Conservation (phyloP, 2,888 invertebrate genomes). For the Stegana nigrithorax region DNA sequence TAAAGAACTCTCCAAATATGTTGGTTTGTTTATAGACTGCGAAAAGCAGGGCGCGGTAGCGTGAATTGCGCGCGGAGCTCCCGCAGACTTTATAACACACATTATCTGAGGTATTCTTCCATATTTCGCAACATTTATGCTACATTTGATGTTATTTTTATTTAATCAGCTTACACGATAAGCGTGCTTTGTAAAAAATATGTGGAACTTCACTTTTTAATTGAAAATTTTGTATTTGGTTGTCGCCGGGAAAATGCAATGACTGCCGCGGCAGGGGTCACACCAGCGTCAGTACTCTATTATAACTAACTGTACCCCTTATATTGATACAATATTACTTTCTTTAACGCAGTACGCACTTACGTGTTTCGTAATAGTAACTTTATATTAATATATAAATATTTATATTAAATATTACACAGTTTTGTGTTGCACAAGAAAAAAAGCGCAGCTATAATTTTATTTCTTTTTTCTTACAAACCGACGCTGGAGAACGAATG, state of each 20-base stretch:
- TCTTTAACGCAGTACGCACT: no score
- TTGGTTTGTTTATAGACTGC: slow-evolving; percentile 53
- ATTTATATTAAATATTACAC: no score
- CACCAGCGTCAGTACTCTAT: no score
- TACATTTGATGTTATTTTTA: neutral
- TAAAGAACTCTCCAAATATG: slow-evolving; percentile 41
- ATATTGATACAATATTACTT: no score
- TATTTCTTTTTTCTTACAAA: no score
- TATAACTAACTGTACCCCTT: no score
- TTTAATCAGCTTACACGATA: neutral
- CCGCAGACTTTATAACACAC: no score
- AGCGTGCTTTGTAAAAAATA: neutral
- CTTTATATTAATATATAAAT: no score
- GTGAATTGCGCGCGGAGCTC: slow-evolving; percentile 32
- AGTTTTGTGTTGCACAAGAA: no score
- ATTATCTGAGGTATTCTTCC: neutral
- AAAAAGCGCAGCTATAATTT: no score
- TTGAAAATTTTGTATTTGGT: neutral
- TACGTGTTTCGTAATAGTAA: no score
- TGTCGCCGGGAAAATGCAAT: neutral
- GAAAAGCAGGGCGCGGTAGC: slow-evolving; percentile 36
- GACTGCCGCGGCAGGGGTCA: neutral
- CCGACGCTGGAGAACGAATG: no score
- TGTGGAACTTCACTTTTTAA: neutral
- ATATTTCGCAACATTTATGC: neutral